These are phyloP conservation scores for Zosterops hypoxanthus DNA, from an alignment of 2,113 vertebrate species.

Conservation along the genomic window DNA sequence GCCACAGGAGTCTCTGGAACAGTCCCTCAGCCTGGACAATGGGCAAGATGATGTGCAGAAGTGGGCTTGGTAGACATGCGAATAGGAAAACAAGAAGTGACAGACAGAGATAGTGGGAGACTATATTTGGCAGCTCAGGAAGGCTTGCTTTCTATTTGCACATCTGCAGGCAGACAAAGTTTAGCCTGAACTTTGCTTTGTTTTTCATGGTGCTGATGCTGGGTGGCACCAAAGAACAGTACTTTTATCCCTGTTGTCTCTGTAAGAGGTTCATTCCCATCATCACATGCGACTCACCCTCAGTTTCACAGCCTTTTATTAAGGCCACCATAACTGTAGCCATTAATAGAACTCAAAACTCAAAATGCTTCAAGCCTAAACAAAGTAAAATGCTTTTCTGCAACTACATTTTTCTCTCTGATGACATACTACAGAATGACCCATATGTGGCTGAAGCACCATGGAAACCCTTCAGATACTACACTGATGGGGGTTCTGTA, in stretches of 20 bases:
- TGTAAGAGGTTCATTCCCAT: not conserved
- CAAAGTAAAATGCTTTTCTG: not conserved
- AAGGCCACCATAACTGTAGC: not conserved
- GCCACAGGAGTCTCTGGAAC: not conserved
- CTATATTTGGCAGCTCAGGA: not conserved
- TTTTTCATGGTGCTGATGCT: not conserved
- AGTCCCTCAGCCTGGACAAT: not conserved
- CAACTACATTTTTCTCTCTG: not conserved
- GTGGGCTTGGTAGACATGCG: not conserved
- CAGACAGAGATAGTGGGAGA: not conserved
- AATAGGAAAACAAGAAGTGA: not conserved
- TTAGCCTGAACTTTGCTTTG: not conserved
- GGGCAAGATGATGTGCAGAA: rapidly evolving
- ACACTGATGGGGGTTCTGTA: not conserved
- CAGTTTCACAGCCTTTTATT: not conserved
- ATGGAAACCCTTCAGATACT: not conserved
- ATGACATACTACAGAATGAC: not conserved
- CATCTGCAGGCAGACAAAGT: not conserved
- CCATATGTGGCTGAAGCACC: not conserved
- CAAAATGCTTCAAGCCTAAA: not conserved
- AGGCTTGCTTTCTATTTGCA: not conserved
- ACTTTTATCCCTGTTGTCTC: not conserved
- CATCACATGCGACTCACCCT: not conserved
- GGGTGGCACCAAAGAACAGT: not conserved
- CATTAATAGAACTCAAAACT: not conserved